Evolutionary conservation across 2,113 vertebrate genomes (phyloP).

Genomic region (Sander lucioperca): DNA sequence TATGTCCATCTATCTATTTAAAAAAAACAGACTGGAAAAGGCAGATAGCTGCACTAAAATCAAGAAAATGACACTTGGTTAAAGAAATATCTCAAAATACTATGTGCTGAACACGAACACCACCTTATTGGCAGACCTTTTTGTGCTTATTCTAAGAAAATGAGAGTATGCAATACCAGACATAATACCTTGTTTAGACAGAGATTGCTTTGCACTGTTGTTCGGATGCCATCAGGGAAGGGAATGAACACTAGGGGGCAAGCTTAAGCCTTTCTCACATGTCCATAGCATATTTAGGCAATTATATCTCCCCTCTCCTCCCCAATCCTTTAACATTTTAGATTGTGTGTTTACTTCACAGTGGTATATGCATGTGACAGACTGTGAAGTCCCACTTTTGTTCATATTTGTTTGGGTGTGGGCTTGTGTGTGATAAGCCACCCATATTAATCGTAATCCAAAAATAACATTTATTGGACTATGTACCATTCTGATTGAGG

Average conservation of each 20-base stretch:
- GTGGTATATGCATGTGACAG: conserved; percentile 8
- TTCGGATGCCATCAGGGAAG: conserved; percentile 57
- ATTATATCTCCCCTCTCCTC: conserved; percentile 39
- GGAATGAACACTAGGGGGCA: conserved; percentile 85
- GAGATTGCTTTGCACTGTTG: conserved; percentile 19
- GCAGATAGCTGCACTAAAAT: background rate
- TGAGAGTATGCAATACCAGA: background rate
- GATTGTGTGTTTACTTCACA: conserved; percentile 2
- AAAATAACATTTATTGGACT: conserved; percentile 49
- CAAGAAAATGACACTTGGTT: background rate
- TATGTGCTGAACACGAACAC: background rate
- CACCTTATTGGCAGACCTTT: background rate
- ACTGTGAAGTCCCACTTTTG: conserved; percentile 29
- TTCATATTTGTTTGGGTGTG: conserved; percentile 39
- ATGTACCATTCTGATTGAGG: conserved; percentile 63
- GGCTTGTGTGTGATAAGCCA: conserved; percentile 32
- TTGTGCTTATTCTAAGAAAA: background rate
- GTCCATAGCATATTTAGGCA: conserved; percentile 45
- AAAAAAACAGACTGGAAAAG: background rate
- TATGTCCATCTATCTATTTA: background rate
- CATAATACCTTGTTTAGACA: background rate
- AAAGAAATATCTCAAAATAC: background rate
- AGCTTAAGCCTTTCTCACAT: conserved; percentile 78
- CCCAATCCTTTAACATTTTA: conserved; percentile 25
- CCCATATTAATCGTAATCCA: conserved; percentile 52